Base-by-base conservation (phyloP, 2,888 invertebrate genomes). In the Acholoe squamosa region DNA sequence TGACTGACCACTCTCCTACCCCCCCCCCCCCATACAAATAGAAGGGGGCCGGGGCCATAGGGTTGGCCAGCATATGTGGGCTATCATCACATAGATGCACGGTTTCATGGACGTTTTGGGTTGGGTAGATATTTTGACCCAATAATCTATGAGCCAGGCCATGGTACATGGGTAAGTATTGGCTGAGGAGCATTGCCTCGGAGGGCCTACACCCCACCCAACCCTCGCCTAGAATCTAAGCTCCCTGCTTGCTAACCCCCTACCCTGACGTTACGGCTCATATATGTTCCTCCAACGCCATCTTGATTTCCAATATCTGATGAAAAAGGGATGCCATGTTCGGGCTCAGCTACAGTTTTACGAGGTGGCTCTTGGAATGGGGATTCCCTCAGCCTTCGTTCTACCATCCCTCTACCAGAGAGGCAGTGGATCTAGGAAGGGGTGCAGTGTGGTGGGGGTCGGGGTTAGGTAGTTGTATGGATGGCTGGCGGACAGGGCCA, bases 271-370 rank as follows among this genome's bases (percentile, higher is more conserved):
- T 77, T 77, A 19, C 31, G 31, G 77, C 77, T 19, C 77, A 12
- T 34, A 33, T 34, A 33, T 77, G 33, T 28, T 28, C 77, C 77
- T 28, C 84, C 52, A 51, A 33, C 54, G 54, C 86, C 86, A 52
- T n/a, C 54, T 86, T 54, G 54, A 52, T 86, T 56, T 86, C 56
- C 86, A 22, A 80, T 80, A 80, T 80, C 80, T 80, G 80, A 80
- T 80, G 33, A 43, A 25, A 80, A 80, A 80, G 34, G 25, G 34
- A 80, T 80, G 0, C 43, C 80, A 16, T 33, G 80, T 43, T 19
- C 43, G 80, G 22, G 1, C 12, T 19, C 14, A 14, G 31, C 34
- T 43, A 33, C 43, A 33, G 80, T 19, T 80, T 80, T 80, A 80
- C 80, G 80, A 34, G 80, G 76, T 7, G 25, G 76, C 28, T 76